phyloP scores from a whole-genome alignment of 1,140 invertebrate genomes.

The Drosophila sproati region DNA sequence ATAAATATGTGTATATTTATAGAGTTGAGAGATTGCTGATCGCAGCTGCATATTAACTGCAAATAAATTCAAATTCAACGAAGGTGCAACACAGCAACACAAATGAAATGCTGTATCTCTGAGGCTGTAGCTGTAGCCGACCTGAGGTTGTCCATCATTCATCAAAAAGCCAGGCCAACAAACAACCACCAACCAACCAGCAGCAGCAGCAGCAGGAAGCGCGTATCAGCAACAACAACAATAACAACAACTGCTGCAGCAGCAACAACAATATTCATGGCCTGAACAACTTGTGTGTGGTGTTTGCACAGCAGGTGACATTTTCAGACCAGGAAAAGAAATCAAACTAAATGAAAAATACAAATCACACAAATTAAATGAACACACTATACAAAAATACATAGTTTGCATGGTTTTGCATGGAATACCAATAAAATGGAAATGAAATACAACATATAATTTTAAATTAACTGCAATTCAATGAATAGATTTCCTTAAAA shows the following conservation, averaged over 20 bases:
- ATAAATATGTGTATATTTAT: neutral
- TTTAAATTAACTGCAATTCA: no score
- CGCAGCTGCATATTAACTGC: conserved; percentile 51
- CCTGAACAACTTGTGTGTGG: conserved; percentile 56
- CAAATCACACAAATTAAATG: conserved; percentile 9
- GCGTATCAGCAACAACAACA: conserved; percentile 19
- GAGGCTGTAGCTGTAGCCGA: conserved; percentile 13
- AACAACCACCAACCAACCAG: neutral
- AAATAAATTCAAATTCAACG: conserved; percentile 64
- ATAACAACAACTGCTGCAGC: conserved; percentile 25
- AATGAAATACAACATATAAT: no score
- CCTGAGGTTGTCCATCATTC: conserved; percentile 72
- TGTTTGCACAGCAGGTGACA: conserved; percentile 83
- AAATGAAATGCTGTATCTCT: conserved; percentile 36
- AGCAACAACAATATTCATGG: conserved; percentile 18
- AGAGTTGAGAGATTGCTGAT: conserved; percentile 17
- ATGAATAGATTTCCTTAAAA: no score
- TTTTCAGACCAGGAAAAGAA: conserved; percentile 66
- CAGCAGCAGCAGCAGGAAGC: conserved; percentile 50
- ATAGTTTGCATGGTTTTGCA: neutral
- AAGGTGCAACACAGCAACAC: conserved; percentile 10
- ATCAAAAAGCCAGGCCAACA: conserved; percentile 56
- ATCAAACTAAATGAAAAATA: conserved; percentile 41
- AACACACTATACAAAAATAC: neutral
- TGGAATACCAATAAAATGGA: no score